These are phyloP conservation scores for Cantharis lateralis DNA, from an alignment of 2,888 invertebrate genomes.

Conservation along the genomic window DNA sequence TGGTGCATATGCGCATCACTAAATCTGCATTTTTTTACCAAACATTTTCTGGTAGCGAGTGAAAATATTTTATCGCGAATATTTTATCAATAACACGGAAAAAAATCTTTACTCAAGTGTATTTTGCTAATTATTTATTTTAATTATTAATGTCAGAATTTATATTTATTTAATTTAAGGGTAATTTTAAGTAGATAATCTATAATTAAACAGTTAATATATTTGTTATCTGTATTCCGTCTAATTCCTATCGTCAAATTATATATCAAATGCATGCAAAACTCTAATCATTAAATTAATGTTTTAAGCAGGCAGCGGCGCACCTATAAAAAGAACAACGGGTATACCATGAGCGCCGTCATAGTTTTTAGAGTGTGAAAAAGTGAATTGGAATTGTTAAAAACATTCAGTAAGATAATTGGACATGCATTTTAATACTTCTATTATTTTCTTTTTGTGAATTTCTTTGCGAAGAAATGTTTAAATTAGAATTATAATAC, in stretches of 20 bases:
- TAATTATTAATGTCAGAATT: background rate
- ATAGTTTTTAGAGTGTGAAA: background rate
- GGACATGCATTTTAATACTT: too few species aligned
- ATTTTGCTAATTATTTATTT: background rate
- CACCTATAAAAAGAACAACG: background rate
- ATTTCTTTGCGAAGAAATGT: too few species aligned
- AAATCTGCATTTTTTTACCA: background rate
- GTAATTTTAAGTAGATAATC: background rate
- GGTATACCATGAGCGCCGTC: background rate
- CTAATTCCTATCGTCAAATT: background rate
- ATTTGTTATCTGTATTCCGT: background rate
- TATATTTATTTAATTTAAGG: background rate
- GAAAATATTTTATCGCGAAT: background rate
- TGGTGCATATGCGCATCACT: constrained; percentile 35
- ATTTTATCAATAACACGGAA: background rate
- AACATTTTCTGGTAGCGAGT: background rate
- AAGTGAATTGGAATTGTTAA: background rate
- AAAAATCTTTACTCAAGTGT: background rate
- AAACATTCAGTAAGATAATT: too few species aligned
- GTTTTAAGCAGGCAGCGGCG: background rate
- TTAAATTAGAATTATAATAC: too few species aligned
- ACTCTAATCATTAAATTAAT: background rate
- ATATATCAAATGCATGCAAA: background rate
- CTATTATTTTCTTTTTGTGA: too few species aligned
- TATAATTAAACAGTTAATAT: background rate